These are phyloP conservation scores for Eurytoma californica DNA, from an alignment of 2,888 invertebrate genomes.

Conservation along the genomic window DNA sequence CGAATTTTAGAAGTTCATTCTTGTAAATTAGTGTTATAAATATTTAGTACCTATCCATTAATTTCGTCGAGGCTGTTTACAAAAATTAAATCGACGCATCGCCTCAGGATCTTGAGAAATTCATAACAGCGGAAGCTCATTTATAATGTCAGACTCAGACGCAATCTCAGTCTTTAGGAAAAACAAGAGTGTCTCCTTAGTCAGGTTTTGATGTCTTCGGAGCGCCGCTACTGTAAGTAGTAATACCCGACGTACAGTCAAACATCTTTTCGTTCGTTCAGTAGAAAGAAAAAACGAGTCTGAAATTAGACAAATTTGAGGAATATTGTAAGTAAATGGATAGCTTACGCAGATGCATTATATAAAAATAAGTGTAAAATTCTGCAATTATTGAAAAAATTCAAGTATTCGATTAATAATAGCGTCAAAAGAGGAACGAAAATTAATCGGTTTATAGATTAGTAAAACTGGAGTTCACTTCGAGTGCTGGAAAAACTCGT, in stretches of 20 bases:
- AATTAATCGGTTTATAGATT: too few relatives aligned
- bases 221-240: constrained; percentile 7
- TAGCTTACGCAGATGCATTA: too few relatives aligned
- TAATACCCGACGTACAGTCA: constrained; percentile 16
- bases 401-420: too few relatives aligned
- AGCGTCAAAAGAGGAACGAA: too few relatives aligned
- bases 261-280: neutral
- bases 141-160: constrained; percentile 18
- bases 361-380: too few relatives aligned
- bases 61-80: neutral
- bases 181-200: too few relatives aligned
- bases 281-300: neutral
- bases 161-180: neutral
- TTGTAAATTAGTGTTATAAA: neutral
- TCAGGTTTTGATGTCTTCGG: neutral
- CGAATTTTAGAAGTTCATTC: neutral
- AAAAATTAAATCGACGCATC: constrained; percentile 37
- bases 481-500: too few relatives aligned
- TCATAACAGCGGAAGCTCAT: constrained; percentile 36
- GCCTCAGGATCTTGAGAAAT: constrained; percentile 27
- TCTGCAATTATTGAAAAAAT: too few relatives aligned
- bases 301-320: neutral
- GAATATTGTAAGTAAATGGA: neutral
- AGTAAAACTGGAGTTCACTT: too few relatives aligned
- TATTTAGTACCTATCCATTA: neutral